Base-by-base conservation (phyloP, 2,888 invertebrate species). In the Dione juno region DNA sequence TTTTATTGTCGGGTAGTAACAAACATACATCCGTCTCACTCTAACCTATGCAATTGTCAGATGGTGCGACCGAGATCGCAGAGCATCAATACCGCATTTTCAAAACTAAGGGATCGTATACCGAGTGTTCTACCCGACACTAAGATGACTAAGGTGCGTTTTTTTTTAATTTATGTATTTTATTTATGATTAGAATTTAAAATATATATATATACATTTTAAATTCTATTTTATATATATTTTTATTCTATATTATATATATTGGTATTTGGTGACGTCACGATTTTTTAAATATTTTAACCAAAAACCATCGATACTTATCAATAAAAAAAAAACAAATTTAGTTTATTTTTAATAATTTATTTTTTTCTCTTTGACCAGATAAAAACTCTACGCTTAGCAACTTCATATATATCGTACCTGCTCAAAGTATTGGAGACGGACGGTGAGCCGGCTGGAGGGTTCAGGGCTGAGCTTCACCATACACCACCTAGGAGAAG, bases 81-180 rank as follows among this genome's bases (percentile, higher is more conserved):
- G 90, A 97, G 97, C 84, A 99, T 99, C 85, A 99, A 99, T 91
- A 97, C 96, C 81, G 99, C 99, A 21, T 99, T 99, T 87, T 96
- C 97, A 48, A 97, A 97, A 84, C 94, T 99, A 53, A 94, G 98
- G 68, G 97, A 97, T 81, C 97, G 98, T 88, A 99, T 99, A 78
- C 99, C 99, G 7, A 98, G 98, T 88, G 98, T 99, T 28, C 98
- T 98, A 6, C 96, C 97, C 10, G 99, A 99, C 89, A 99, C 99
- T 53, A 99, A 99, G 94, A 93, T 98, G 80, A 98, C 98, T 40
- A 98, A 98, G 94, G 97, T 98, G 90, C 94, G 86, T 82, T 64
- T 19, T 45, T 28, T 28, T 43, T 48, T 45, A 35, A 54, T 66
- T 52, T 10, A 13, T 59, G 37, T n/a, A 67, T n/a, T 52, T 21